These are phyloP conservation scores for Anneissia japonica DNA, from an alignment of 35 echinoderm and acorn worm species.

Conservation along the genomic window DNA sequence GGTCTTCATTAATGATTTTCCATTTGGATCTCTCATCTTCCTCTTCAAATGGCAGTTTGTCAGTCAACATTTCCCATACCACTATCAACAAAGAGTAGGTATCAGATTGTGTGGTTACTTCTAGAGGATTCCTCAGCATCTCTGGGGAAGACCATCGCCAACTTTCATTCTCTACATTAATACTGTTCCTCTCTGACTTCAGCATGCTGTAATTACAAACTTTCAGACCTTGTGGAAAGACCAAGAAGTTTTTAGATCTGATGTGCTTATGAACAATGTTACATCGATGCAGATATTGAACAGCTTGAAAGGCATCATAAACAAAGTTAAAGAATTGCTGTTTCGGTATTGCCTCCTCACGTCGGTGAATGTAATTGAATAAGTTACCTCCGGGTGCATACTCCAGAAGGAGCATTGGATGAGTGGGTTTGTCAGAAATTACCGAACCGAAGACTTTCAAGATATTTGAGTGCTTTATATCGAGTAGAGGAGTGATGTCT, in stretches of 20 bases:
- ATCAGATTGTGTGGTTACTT: neutral
- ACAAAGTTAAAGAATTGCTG: neutral
- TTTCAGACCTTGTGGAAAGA: neutral
- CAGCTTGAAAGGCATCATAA: neutral
- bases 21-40: neutral
- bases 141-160: neutral
- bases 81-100: neutral
- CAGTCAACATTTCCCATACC: neutral
- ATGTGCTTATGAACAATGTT: neutral
- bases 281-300: neutral
- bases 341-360: neutral
- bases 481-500: neutral
- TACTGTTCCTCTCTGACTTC: neutral
- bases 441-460: neutral
- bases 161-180: neutral
- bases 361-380: neutral
- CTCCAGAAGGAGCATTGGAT: neutral
- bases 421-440: neutral
- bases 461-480: neutral
- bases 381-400: neutral
- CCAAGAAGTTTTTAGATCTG: neutral
- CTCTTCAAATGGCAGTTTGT: neutral
- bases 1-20: neutral
- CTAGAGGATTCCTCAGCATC: neutral
- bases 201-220: neutral